Evolutionary conservation across 2,797 vertebrate genomes (phyloP).

Genomic region (Scomberomorus guttatus): DNA sequence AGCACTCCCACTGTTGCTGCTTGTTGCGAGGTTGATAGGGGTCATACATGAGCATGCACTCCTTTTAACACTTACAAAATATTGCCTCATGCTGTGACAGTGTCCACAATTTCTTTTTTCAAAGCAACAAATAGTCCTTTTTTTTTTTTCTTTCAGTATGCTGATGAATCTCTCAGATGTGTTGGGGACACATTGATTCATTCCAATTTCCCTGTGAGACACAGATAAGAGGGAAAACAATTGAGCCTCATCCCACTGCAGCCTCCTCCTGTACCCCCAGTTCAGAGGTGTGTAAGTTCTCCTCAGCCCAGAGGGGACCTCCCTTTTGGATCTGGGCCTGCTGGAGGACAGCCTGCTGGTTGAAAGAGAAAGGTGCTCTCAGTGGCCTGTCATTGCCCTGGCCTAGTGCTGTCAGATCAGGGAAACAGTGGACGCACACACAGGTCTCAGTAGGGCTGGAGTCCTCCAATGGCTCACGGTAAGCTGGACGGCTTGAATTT

Average conservation of each 20-base stretch:
- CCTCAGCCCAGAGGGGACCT: not conserved
- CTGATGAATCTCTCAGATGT: not conserved
- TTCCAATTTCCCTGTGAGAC: not conserved
- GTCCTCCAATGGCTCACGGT: slow-evolving; percentile 29
- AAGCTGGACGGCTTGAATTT: not conserved
- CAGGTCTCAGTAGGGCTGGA: slow-evolving; percentile 82
- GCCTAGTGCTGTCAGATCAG: slow-evolving; percentile 58
- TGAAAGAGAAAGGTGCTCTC: slow-evolving; percentile 9
- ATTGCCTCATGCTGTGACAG: not conserved
- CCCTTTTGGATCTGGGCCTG: not conserved
- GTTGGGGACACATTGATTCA: not conserved
- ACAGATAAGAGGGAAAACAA: not conserved
- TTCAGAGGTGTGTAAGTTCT: not conserved
- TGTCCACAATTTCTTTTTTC: no score
- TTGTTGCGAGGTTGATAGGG: not conserved
- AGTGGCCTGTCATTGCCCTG: slow-evolving; percentile 19
- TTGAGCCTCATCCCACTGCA: slow-evolving; percentile 41
- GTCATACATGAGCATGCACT: no score
- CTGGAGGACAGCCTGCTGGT: slow-evolving; percentile 61
- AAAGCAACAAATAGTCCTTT: not conserved
- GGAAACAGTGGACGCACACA: slow-evolving; percentile 81
- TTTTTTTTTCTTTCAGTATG: not conserved
- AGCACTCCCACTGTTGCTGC: not conserved
- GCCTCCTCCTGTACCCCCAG: not conserved
- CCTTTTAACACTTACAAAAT: not conserved